Base-by-base conservation (phyloP, 2,113 vertebrate species). In the Enhydra lutris region DNA sequence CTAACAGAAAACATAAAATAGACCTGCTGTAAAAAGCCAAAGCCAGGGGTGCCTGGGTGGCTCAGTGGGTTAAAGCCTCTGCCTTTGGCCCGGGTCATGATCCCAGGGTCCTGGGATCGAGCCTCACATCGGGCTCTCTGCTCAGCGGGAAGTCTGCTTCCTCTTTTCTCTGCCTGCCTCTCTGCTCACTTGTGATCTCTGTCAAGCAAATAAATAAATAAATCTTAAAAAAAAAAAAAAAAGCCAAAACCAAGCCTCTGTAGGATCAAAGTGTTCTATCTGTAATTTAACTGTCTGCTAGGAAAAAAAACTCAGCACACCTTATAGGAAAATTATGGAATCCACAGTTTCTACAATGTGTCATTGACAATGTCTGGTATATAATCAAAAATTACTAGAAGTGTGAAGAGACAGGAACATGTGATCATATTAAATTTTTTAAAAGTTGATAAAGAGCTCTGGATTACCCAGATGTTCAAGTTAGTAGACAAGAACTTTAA, bases 61-160 rank as follows among this genome's bases (percentile, higher is more conserved):
- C 52, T 52, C 52, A 52, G 15, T 1, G 4, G 52, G 52, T 52
- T 52, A 52, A 17, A 52, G 52, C 52, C 15, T 52, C 52, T 52
- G 52, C 52, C 15, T 52, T 52, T 52, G 52, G 15, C 52, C 15
- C 4, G 15, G 52, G 15, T 52, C 15, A 52, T 18, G 52, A 52
- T 52, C 52, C 52, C 52, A 52, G 4, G 47, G 50, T 52, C 14
- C 50, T 52, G 50, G 50, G 13, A 52, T 52, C 14, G 50, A 52
- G 15, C 5, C 52, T 15, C 0, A 15, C 4, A 4, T 52, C 0
- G 4, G 52, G 52, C 50, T 52, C 15, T 52, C 50, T 52, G 50
- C 50, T 52, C 15, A 52, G 50, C 15, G 4, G 50, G 50, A 17
- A 17, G 50, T 15, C 50, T 52, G 15, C 50, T 52, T 52, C 50